Evolutionary conservation across 2,888 invertebrate genomes (phyloP).

Genomic region (Gastracanthus pulcherrimus): DNA sequence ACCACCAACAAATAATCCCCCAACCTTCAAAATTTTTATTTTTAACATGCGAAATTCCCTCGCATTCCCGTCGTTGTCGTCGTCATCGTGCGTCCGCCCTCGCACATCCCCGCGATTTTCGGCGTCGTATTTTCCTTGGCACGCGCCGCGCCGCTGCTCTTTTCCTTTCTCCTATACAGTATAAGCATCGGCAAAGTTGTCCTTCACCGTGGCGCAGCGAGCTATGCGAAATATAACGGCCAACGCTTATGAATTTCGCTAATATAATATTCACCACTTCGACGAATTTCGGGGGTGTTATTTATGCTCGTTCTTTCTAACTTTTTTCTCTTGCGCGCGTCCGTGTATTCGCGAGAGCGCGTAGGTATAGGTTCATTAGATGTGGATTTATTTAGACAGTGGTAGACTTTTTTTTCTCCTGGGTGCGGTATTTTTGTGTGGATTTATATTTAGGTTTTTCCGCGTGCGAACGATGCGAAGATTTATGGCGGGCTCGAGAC

Average conservation of each 20-base stretch:
- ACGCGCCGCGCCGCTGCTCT: neutral
- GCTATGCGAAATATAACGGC: neutral
- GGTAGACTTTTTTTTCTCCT: too few species aligned
- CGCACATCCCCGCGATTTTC: neutral
- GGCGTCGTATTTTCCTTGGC: slow-evolving; percentile 14
- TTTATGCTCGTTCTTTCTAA: neutral
- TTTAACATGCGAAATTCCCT: too few species aligned
- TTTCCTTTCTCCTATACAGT: neutral
- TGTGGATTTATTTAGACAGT: neutral
- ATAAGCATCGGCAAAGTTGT: too few species aligned
- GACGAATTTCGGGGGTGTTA: neutral
- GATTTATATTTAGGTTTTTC: neutral
- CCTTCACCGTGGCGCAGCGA: neutral
- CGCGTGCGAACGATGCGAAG: neutral
- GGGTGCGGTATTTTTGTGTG: too few species aligned
- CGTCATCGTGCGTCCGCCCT: neutral
- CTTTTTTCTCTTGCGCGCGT: neutral
- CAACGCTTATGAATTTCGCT: slow-evolving; percentile 11
- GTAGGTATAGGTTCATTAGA: neutral
- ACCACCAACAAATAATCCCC: too few species aligned
- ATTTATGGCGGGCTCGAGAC: neutral
- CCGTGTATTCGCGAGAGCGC: neutral
- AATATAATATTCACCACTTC: neutral
- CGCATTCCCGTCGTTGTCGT: neutral
- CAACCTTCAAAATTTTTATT: neutral